These are phyloP conservation scores for Antheraea assamensis DNA, from an alignment of 2,888 invertebrate genomes.

Conservation along the genomic window DNA sequence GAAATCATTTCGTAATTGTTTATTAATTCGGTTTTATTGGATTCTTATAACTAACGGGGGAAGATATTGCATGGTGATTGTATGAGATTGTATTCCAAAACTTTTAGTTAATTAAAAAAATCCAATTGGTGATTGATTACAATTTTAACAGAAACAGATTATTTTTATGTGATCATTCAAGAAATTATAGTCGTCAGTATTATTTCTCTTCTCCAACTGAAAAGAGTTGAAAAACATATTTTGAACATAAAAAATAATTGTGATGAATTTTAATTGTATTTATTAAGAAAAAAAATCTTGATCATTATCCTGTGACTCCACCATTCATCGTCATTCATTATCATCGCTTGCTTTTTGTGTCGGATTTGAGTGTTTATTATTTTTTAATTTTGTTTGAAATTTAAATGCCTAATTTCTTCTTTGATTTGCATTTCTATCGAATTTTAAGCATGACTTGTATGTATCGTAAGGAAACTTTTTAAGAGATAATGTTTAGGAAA, in stretches of 20 bases:
- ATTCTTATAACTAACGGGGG: background rate
- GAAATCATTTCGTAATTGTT: background rate
- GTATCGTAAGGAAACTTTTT: slow-evolving; percentile 21
- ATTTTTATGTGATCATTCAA: background rate
- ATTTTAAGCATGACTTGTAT: slow-evolving; percentile 36
- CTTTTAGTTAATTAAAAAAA: background rate
- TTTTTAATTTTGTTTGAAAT: slow-evolving; percentile 31
- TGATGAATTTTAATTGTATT: slow-evolving; percentile 1
- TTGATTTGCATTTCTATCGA: slow-evolving; percentile 40
- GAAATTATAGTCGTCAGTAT: background rate
- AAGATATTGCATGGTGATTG: background rate
- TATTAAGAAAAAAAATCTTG: background rate
- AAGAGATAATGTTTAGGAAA: background rate
- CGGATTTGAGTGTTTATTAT: slow-evolving; percentile 33
- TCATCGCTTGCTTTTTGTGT: slow-evolving; percentile 72
- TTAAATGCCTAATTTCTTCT: slow-evolving; percentile 44
- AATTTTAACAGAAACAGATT: background rate
- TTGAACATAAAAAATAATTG: background rate
- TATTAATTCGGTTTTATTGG: background rate
- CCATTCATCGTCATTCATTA: slow-evolving; percentile 47
- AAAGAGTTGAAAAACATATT: background rate
- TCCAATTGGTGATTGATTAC: background rate
- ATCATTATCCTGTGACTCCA: background rate
- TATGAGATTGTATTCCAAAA: background rate
- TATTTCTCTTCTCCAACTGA: background rate